phyloP scores from a whole-genome alignment of 2,797 vertebrate species.

The Bovichtus diacanthus region DNA sequence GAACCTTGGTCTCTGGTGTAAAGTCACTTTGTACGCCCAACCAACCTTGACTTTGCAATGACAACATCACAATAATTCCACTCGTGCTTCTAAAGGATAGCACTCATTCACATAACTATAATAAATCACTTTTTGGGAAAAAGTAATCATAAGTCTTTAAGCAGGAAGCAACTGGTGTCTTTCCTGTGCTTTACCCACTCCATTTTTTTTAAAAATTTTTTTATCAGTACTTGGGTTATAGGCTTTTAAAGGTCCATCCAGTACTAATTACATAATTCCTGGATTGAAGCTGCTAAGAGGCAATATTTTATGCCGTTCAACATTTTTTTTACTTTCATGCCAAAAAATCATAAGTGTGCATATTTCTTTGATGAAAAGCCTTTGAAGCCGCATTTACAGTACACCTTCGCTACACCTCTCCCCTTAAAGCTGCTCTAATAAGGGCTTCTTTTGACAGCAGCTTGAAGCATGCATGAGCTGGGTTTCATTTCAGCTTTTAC shows the following conservation, averaged over 20 bases:
- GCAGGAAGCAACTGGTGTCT: neutral
- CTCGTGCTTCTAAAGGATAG: neutral
- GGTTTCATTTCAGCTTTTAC: constrained; percentile 7
- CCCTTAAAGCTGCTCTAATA: constrained; percentile 32
- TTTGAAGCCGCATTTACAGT: constrained; percentile 37
- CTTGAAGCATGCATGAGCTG: constrained; percentile 3
- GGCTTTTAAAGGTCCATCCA: constrained; percentile 11
- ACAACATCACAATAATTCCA: neutral
- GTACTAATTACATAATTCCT: constrained; percentile 14
- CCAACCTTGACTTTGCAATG: neutral
- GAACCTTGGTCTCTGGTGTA: neutral
- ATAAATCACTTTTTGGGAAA: neutral
- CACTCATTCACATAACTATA: neutral
- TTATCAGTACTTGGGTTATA: neutral
- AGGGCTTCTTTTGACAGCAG: neutral
- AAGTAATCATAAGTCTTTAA: neutral
- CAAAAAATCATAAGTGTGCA: neutral
- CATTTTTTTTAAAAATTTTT: too few species aligned
- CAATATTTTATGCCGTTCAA: constrained; percentile 29
- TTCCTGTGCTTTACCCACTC: neutral
- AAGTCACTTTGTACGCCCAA: neutral
- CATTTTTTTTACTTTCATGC: constrained; percentile 17
- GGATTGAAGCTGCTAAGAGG: constrained; percentile 13
- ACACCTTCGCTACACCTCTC: neutral
- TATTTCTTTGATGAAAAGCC: constrained; percentile 19